Evolutionary conservation across 2,888 invertebrate genomes (phyloP).

Genomic region (Scotopteryx bipunctaria): DNA sequence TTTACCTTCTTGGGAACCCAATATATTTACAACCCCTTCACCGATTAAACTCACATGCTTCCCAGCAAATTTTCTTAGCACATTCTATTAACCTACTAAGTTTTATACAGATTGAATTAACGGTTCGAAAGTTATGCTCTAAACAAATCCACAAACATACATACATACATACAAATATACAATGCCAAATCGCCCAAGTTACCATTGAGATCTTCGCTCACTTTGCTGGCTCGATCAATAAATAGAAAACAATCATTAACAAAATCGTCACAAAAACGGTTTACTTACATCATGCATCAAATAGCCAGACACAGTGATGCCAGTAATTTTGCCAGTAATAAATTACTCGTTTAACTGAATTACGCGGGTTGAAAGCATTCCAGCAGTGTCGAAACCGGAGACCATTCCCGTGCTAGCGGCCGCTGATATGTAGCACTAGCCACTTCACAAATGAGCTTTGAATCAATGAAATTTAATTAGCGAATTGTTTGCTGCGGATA

Average conservation of each 20-base stretch:
- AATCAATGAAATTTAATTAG: slow-evolving; percentile 70
- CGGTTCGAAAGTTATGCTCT: too few species aligned
- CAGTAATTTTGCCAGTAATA: slow-evolving; percentile 79
- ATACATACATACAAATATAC: too few species aligned
- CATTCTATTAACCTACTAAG: too few species aligned
- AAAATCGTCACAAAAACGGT: slow-evolving; percentile 30
- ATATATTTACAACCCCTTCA: too few species aligned
- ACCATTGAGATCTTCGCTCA: too few species aligned
- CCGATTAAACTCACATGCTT: too few species aligned
- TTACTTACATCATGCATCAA: slow-evolving; percentile 49
- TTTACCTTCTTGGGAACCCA: too few species aligned
- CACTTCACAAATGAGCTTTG: slow-evolving; percentile 69
- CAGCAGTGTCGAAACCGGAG: slow-evolving; percentile 64
- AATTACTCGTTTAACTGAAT: slow-evolving; percentile 83
- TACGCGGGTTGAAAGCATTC: slow-evolving; percentile 80
- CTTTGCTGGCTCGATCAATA: background rate
- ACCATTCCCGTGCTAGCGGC: slow-evolving; percentile 55
- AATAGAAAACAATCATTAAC: background rate
- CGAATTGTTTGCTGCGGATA: slow-evolving; percentile 25
- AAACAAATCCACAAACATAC: too few species aligned
- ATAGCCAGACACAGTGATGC: slow-evolving; percentile 66
- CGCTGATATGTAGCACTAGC: slow-evolving; percentile 62
- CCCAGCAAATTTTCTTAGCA: too few species aligned
- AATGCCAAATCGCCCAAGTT: too few species aligned
- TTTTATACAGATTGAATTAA: too few species aligned